Percentiles rank a stretch among this genome's conserved stretches.
These are phyloP conservation scores for Cyaniris semiargus DNA, from an alignment of 2,888 invertebrate species.

Conservation along the genomic window DNA sequence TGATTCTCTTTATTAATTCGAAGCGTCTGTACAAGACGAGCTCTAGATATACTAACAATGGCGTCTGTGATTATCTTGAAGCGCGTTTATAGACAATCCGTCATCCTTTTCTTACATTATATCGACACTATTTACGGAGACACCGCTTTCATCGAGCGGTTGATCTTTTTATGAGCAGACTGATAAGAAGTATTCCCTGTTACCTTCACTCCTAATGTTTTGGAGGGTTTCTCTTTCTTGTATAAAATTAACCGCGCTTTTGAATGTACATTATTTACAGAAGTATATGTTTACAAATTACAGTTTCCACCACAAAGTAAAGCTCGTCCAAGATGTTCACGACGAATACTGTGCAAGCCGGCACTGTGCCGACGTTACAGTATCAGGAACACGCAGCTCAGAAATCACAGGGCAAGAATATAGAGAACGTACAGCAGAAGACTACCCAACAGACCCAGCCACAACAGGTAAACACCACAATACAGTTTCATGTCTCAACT, in stretches of 20 bases:
- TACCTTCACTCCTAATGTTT: slow-evolving; percentile 76
- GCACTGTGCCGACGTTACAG: slow-evolving; percentile 82
- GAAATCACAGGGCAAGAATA: slow-evolving; percentile 81
- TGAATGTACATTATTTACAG: slow-evolving; percentile 43
- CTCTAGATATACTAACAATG: slow-evolving; percentile 59
- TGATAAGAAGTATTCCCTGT: slow-evolving; percentile 77
- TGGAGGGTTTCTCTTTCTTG: slow-evolving; percentile 68
- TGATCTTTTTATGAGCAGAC: slow-evolving; percentile 77
- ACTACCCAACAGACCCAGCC: slow-evolving; percentile 74
- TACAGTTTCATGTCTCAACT: not conserved
- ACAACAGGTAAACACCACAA: slow-evolving; percentile 48
- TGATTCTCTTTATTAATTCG: not conserved
- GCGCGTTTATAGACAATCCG: slow-evolving; percentile 73
- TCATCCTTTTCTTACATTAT: slow-evolving; percentile 80
- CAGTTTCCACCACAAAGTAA: not conserved
- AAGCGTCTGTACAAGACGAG: slow-evolving; percentile 34
- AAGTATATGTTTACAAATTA: slow-evolving; percentile 26
- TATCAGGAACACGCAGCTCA: slow-evolving; percentile 84
- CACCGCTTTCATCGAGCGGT: slow-evolving; percentile 71
- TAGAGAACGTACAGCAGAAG: slow-evolving; percentile 83
- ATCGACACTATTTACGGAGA: slow-evolving; percentile 73
- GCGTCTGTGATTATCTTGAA: slow-evolving; percentile 72
- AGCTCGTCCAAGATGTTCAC: slow-evolving; percentile 74
- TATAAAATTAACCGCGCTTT: slow-evolving; percentile 71
- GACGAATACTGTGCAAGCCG: slow-evolving; percentile 81